A percentile compares a stretch with the other conserved stretches of the same genome.
phyloP scores from a whole-genome alignment of 2,888 invertebrate species.

The Cheilosia scutellata region DNA sequence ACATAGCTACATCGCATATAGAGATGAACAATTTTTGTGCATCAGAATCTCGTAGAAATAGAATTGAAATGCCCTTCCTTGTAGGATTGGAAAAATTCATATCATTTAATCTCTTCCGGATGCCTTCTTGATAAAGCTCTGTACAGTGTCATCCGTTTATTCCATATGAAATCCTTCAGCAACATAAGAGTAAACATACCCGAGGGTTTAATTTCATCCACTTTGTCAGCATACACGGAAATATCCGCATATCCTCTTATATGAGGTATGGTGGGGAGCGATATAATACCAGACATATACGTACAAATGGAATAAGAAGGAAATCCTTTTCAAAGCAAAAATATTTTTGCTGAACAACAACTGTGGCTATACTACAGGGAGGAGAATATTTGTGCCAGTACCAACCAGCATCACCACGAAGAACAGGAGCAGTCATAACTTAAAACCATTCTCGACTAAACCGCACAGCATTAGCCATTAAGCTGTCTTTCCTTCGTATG shows the following conservation, averaged over 20 bases:
- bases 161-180: slow-evolving; percentile 60
- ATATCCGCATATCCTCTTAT: slow-evolving; percentile 55
- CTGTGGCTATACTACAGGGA: slow-evolving; percentile 15
- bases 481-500: slow-evolving; percentile 62
- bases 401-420: slow-evolving; percentile 14
- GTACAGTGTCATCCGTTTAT: slow-evolving; percentile 50
- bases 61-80: slow-evolving; percentile 53
- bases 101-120: slow-evolving; percentile 57
- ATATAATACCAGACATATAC: slow-evolving; percentile 41
- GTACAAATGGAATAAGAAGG: slow-evolving; percentile 21
- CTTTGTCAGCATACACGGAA: slow-evolving; percentile 62
- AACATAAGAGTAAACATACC: slow-evolving; percentile 61
- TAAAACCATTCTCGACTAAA: slow-evolving; percentile 73
- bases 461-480: slow-evolving; percentile 75
- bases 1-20: slow-evolving; percentile 15
- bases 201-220: slow-evolving; percentile 72
- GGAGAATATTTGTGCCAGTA: neutral
- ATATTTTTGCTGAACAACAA: slow-evolving; percentile 55
- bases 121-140: slow-evolving; percentile 53
- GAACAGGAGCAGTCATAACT: slow-evolving; percentile 70
- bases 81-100: slow-evolving; percentile 51
- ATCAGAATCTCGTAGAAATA: slow-evolving; percentile 45
- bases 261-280: neutral
- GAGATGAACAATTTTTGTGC: slow-evolving; percentile 16
- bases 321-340: slow-evolving; percentile 54